phyloP scores from a whole-genome alignment of 1,140 invertebrate genomes.

The honey bee (Apis mellifera) region DNA sequence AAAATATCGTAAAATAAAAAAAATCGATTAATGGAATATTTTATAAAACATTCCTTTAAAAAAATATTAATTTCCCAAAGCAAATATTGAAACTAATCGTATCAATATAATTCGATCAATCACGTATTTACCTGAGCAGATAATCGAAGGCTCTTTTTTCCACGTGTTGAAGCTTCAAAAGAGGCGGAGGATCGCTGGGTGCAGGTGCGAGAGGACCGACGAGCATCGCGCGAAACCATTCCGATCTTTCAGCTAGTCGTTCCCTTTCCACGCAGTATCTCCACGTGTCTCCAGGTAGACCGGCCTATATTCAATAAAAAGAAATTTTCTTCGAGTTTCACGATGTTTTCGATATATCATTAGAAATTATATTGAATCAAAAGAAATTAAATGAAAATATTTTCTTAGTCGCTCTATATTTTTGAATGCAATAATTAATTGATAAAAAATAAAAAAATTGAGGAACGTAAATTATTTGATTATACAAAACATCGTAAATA shows the following conservation, averaged over 20 bases:
- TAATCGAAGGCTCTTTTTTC: constrained; percentile 87
- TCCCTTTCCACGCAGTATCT: constrained; percentile 73
- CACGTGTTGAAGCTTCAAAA: constrained; percentile 82
- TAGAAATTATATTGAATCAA: too few relatives aligned
- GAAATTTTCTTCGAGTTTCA: not conserved
- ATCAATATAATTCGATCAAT: not conserved
- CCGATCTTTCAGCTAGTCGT: constrained; percentile 70
- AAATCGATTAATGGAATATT: too few relatives aligned
- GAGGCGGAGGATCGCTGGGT: constrained; percentile 69
- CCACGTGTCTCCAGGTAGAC: constrained; percentile 76
- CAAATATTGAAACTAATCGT: too few relatives aligned
- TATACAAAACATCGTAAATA: too few relatives aligned
- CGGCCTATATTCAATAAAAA: constrained; percentile 62
- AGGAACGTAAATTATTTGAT: not conserved
- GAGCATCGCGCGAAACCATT: constrained; percentile 84
- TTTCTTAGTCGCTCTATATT: not conserved
- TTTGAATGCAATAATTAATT: not conserved
- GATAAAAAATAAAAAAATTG: not conserved
- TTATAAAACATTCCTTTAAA: too few relatives aligned
- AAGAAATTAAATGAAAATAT: too few relatives aligned
- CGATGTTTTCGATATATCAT: not conserved
- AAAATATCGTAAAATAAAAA: too few relatives aligned
- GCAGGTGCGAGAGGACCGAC: constrained; percentile 80
- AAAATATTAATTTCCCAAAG: too few relatives aligned
- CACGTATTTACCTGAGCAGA: constrained; percentile 81